Evolutionary conservation across 2,113 vertebrate genomes (phyloP), one percentile per base, ranked within the genome.

Genomic region (Ardeotis arabs): DNA sequence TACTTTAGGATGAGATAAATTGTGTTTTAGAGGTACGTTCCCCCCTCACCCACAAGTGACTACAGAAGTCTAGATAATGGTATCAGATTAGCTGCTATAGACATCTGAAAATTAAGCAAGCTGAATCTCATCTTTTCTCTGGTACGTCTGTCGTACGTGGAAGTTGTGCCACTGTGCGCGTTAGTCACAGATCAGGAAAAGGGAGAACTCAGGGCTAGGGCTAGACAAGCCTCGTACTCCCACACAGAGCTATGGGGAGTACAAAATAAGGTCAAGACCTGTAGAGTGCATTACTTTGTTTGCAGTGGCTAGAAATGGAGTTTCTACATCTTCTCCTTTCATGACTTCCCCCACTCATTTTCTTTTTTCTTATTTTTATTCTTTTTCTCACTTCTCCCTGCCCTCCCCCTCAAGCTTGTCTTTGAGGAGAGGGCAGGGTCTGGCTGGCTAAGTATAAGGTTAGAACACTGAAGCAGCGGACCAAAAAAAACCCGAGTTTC

Each of bases 81-180:
- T 6, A 64, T 29, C 29, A 55, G 39, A 20, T 39, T 6, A 86
- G 58, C 58, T 70, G n/a, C 64, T 70, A 47, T 56, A 66, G 44
- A 35, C 58, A 72, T 18, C 37, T 24, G 8, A 27, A 93, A 39
- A 45, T 33, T 12, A 22, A 79, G 35, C 45, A 53, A 60, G 24
- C 19, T 19, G 41, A 44, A 49, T 50, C 21, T 35, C 52, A 31
- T 50, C 35, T 50, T 62, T 21, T 79, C 16, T 9, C 49, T 10
- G 6, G 21, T 24, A 14, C 3, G 3, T 33, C 62, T 79, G 12
- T 13, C 0, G 1, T 7, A 35, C 60, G 33, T 21, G 19, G 60
- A 13, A 50, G 37, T 4, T 75, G 68, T 52, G 62, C 52, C 29
- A 20, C n/a, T 33, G 13, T 3, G 9, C 14, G 10, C 7, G 3